A percentile compares a stretch with the other conserved stretches of the same genome.
These are phyloP conservation scores for Eubasilissa splendida DNA, from an alignment of 2,888 invertebrate genomes.

Conservation along the genomic window DNA sequence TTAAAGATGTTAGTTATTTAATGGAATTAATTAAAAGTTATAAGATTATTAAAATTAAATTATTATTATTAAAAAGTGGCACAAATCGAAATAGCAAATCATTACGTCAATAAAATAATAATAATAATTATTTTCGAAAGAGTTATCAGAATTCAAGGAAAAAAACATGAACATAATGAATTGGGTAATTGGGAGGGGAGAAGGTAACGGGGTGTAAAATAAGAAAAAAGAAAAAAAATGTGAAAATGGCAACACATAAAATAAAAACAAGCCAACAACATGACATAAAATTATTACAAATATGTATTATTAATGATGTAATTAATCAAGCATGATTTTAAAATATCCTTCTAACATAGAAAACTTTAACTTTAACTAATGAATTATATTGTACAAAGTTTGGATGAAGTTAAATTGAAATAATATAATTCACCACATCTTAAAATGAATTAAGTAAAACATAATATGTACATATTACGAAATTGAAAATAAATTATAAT, in stretches of 20 bases:
- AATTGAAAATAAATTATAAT: too few relatives aligned
- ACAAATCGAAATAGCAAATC: too few relatives aligned
- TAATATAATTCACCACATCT: too few relatives aligned
- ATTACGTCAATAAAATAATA: too few relatives aligned
- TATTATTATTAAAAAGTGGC: too few relatives aligned
- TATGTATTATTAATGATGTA: not conserved
- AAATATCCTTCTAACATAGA: too few relatives aligned
- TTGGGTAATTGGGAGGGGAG: conserved; percentile 29
- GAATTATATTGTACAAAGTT: conserved; percentile 27
- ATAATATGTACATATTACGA: too few relatives aligned
- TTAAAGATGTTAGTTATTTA: not conserved
- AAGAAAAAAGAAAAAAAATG: conserved; percentile 57
- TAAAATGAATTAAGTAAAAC: too few relatives aligned
- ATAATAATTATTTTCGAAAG: too few relatives aligned
- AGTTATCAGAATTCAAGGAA: not conserved
- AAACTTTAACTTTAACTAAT: not conserved
- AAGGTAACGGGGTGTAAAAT: conserved; percentile 30
- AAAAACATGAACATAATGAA: conserved; percentile 5
- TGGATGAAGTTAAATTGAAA: not conserved
- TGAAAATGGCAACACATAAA: conserved; percentile 59
- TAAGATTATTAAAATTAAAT: too few relatives aligned
- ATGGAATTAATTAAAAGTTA: too few relatives aligned
- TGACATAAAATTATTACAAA: conserved; percentile 20
- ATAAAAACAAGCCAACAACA: conserved; percentile 37
- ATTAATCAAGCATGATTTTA: not conserved